These are phyloP conservation scores for Sebastes hopkinsi DNA, from an alignment of 2,797 vertebrate species.

Conservation along the genomic window DNA sequence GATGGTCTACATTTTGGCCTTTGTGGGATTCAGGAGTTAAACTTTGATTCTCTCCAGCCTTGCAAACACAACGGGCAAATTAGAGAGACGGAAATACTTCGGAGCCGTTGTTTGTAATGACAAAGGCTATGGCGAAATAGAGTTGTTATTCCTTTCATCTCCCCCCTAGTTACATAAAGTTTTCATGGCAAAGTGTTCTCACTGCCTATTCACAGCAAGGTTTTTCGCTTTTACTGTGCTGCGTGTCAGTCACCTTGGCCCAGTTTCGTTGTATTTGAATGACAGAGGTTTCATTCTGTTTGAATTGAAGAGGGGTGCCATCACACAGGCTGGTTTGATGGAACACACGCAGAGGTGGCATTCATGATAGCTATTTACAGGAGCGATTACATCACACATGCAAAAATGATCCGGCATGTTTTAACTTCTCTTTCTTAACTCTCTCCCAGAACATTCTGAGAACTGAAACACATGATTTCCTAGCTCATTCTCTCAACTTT, in stretches of 20 bases:
- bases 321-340: constrained; percentile 18
- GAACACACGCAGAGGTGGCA: constrained; percentile 5
- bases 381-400: constrained; percentile 4
- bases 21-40: constrained; percentile 17
- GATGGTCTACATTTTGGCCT: constrained; percentile 9
- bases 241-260: constrained; percentile 73
- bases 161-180: constrained; percentile 51
- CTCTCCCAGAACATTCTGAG: neutral
- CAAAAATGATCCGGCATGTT: constrained; percentile 6
- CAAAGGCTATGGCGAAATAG: constrained; percentile 43
- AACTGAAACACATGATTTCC: neutral
- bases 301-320: constrained; percentile 37
- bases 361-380: constrained; percentile 45
- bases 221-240: constrained; percentile 40
- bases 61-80: constrained; percentile 35
- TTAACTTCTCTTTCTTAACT: neutral
- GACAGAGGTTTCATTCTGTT: constrained; percentile 48
- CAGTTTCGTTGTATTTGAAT: constrained; percentile 65
- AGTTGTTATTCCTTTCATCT: constrained; percentile 47
- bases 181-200: constrained; percentile 47
- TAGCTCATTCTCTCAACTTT: neutral
- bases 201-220: constrained; percentile 39
- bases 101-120: constrained; percentile 44
- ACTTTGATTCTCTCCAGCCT: constrained; percentile 16
- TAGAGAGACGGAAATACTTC: constrained; percentile 18